These are phyloP conservation scores for Aramus guarauna DNA, from an alignment of 2,113 vertebrate species.

Conservation along the genomic window DNA sequence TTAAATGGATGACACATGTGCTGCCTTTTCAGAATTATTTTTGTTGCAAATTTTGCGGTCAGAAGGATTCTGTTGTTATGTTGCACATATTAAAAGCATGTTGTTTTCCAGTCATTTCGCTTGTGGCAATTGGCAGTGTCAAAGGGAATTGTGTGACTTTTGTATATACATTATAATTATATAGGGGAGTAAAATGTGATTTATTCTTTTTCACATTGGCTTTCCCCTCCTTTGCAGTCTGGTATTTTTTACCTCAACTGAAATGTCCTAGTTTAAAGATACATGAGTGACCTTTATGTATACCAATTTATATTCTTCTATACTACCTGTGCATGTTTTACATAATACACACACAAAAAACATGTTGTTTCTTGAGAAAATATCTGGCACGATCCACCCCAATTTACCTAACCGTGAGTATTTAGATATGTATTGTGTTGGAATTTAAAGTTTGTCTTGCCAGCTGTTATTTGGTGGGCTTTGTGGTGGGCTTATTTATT, in stretches of 20 bases:
- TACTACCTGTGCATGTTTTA: neutral
- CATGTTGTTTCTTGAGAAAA: neutral
- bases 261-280: conserved; percentile 4
- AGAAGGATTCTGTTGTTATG: neutral
- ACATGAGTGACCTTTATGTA: neutral
- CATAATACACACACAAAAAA: neutral
- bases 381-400: neutral
- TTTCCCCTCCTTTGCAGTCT: conserved; percentile 8
- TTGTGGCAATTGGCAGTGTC: conserved; percentile 5
- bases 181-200: conserved; percentile 43
- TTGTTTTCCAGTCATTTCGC: neutral
- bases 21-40: neutral
- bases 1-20: neutral
- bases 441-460: neutral
- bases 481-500: neutral
- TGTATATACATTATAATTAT: conserved; percentile 6
- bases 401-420: neutral
- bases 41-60: neutral
- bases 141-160: neutral
- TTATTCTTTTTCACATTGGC: conserved; percentile 3
- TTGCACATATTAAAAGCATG: neutral
- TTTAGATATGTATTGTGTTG: neutral
- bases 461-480: neutral
- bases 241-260: conserved; percentile 14
- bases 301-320: neutral